phyloP scores from a whole-genome alignment of 1,140 invertebrate species.

The Hetaerina americana region DNA sequence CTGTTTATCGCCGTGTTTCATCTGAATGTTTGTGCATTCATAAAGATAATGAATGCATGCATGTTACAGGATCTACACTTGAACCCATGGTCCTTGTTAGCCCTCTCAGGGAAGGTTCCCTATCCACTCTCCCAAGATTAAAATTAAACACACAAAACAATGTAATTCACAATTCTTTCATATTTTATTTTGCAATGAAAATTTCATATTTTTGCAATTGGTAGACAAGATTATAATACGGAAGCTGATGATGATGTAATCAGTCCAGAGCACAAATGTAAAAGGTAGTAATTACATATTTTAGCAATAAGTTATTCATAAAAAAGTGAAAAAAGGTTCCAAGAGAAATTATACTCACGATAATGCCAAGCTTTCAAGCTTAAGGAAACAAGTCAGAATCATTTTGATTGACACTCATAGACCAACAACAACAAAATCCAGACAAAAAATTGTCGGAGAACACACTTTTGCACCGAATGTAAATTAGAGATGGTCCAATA shows the following conservation, averaged over 20 bases:
- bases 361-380: neutral
- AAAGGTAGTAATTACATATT: neutral
- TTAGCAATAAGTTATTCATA: slow-evolving; percentile 1
- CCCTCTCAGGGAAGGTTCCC: too few relatives aligned
- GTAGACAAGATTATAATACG: neutral
- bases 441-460: too few relatives aligned
- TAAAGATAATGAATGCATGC: too few relatives aligned
- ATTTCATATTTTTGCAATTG: neutral
- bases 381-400: neutral
- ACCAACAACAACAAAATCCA: too few relatives aligned
- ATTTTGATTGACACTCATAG: neutral
- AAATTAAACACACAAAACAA: neutral
- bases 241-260: neutral
- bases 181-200: neutral
- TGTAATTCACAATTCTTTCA: neutral
- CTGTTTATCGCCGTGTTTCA: too few relatives aligned
- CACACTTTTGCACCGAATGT: too few relatives aligned
- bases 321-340: neutral
- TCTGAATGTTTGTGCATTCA: too few relatives aligned
- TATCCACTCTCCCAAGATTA: too few relatives aligned
- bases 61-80: too few relatives aligned
- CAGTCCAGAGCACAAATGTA: neutral
- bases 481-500: neutral
- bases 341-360: neutral
- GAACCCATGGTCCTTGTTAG: too few relatives aligned